A percentile compares a stretch with the other conserved stretches of the same genome.
These are phyloP conservation scores for Montifringilla adamsi DNA, from an alignment of 2,113 vertebrate species.

Conservation along the genomic window DNA sequence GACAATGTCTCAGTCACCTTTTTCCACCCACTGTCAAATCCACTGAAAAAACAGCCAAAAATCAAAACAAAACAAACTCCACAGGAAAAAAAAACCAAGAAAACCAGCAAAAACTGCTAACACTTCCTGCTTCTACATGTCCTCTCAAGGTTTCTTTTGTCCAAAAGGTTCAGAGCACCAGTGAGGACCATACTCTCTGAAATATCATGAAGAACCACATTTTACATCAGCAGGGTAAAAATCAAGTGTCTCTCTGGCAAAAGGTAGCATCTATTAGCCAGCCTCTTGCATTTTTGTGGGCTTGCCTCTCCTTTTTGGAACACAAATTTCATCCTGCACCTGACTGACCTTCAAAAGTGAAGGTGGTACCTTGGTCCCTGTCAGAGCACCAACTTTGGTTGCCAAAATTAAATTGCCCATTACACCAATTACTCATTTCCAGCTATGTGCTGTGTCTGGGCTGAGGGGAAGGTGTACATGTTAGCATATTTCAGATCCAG, in stretches of 20 bases:
- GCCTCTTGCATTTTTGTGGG: neutral
- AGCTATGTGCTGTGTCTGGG: neutral
- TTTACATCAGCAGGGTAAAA: neutral
- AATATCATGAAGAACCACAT: neutral
- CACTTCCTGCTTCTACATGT: neutral
- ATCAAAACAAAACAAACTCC: neutral
- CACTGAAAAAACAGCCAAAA: neutral
- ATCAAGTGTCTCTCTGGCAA: neutral
- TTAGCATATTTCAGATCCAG: neutral
- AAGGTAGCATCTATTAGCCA: neutral
- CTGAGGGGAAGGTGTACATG: neutral
- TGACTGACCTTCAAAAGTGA: neutral
- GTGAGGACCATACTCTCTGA: neutral
- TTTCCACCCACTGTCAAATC: neutral
- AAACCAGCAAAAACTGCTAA: neutral
- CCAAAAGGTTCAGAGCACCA: neutral
- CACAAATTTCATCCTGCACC: neutral
- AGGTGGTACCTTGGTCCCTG: neutral
- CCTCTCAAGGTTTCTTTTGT: neutral
- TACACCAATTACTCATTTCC: neutral
- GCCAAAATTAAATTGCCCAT: neutral
- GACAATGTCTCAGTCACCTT: neutral
- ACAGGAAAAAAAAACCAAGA: neutral
- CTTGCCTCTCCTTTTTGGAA: neutral
- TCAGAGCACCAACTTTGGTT: neutral